phyloP scores from a whole-genome alignment of 2,888 invertebrate genomes.

The Craniophora ligustri region DNA sequence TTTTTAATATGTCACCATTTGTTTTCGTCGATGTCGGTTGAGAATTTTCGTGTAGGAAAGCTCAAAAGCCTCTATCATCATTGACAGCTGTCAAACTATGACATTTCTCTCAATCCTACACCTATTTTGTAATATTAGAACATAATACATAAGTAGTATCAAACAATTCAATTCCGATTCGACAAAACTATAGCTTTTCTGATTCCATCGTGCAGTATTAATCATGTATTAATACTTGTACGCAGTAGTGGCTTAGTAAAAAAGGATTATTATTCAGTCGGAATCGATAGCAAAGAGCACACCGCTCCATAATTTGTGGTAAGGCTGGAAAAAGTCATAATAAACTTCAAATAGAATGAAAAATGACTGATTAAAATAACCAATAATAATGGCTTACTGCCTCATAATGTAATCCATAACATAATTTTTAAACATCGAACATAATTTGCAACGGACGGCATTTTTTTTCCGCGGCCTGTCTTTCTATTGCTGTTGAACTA shows the following conservation, averaged over 20 bases:
- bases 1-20: no score
- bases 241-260: background rate
- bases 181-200: constrained; percentile 21
- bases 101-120: no score
- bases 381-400: constrained; percentile 28
- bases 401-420: constrained; percentile 26
- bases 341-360: constrained; percentile 18
- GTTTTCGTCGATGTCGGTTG: no score
- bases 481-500: constrained; percentile 29
- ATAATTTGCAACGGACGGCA: constrained; percentile 39
- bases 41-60: no score
- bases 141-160: no score
- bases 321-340: constrained; percentile 8
- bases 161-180: no score
- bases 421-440: constrained; percentile 27
- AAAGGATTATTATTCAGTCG: constrained; percentile 2
- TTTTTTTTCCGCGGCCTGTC: constrained; percentile 27
- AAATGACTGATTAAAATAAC: constrained; percentile 36
- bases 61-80: no score
- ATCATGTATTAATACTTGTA: no score
- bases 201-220: constrained; percentile 23
- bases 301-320: constrained; percentile 14
- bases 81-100: no score
- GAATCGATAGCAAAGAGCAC: background rate
- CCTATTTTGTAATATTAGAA: no score